Conservation (phyloP, 2,113 vertebrate genomes). For the Steatornis caripensis region DNA sequence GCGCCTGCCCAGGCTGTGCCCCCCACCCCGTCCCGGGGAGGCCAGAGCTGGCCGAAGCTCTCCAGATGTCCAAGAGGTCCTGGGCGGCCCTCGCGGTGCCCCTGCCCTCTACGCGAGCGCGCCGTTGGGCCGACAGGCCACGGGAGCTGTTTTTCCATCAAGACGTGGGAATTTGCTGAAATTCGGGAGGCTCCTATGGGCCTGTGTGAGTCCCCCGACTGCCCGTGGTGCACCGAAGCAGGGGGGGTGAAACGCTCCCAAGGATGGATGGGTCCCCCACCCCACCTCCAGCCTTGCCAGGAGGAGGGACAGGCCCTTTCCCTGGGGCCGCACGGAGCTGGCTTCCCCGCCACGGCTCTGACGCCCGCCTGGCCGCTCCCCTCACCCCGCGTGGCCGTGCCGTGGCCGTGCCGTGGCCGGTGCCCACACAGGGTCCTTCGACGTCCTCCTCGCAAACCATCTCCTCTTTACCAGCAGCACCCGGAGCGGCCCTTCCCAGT, state of each 20-base stretch:
- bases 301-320: not conserved
- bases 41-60: not conserved
- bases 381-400: not conserved
- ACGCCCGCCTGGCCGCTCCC: rapidly evolving
- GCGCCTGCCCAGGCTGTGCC: too few relatives aligned
- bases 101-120: not conserved
- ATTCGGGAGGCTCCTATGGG: not conserved
- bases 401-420: too few relatives aligned
- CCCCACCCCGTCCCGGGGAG: rapidly evolving
- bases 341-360: not conserved
- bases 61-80: not conserved
- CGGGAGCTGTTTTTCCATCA: not conserved
- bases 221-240: rapidly evolving
- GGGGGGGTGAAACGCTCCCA: not conserved
- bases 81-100: not conserved
- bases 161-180: not conserved
- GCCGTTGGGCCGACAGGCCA: rapidly evolving
- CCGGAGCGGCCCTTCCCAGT: not conserved
- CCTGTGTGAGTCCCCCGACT: not conserved
- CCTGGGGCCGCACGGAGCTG: too few relatives aligned
- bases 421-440: rapidly evolving
- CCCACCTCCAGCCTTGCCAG: not conserved
- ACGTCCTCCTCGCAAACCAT: not conserved
- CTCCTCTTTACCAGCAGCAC: rapidly evolving
- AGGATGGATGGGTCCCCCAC: not conserved